These are phyloP conservation scores for Megalonaias nervosa DNA, from an alignment of 1,140 invertebrate species.

Conservation along the genomic window DNA sequence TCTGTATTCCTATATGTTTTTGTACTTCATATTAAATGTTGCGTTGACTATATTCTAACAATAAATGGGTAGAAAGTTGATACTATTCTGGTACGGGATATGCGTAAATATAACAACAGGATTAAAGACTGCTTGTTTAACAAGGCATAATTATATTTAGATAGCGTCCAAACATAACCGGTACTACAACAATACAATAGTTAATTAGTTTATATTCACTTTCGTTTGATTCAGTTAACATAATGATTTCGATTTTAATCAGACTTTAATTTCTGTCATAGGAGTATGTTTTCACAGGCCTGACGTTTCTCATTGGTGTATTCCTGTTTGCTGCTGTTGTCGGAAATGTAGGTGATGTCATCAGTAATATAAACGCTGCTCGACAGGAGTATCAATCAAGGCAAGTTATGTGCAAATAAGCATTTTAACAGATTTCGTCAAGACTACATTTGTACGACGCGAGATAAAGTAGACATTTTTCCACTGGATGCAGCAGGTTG, in stretches of 20 bases:
- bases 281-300: constrained; percentile 92
- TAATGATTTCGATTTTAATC: too few species aligned
- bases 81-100: too few species aligned
- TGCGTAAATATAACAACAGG: too few species aligned
- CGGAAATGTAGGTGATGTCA: constrained; percentile 96
- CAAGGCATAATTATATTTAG: too few species aligned
- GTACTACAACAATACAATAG: too few species aligned
- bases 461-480: neutral
- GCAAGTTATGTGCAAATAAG: constrained; percentile 17
- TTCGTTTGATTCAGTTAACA: too few species aligned
- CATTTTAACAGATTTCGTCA: neutral
- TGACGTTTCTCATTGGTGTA: constrained; percentile 95
- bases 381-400: constrained; percentile 93
- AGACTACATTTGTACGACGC: too few species aligned
- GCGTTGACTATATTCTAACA: too few species aligned
- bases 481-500: neutral
- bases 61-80: too few species aligned
- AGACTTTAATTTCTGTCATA: constrained; percentile 18
- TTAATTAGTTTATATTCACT: too few species aligned
- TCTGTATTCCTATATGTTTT: neutral
- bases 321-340: constrained; percentile 98
- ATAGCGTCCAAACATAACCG: too few species aligned
- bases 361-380: constrained; percentile 97
- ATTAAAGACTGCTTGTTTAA: too few species aligned
- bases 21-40: neutral